Evolutionary conservation across 2,888 invertebrate genomes (phyloP).

Genomic region (Pollenia labialis): DNA sequence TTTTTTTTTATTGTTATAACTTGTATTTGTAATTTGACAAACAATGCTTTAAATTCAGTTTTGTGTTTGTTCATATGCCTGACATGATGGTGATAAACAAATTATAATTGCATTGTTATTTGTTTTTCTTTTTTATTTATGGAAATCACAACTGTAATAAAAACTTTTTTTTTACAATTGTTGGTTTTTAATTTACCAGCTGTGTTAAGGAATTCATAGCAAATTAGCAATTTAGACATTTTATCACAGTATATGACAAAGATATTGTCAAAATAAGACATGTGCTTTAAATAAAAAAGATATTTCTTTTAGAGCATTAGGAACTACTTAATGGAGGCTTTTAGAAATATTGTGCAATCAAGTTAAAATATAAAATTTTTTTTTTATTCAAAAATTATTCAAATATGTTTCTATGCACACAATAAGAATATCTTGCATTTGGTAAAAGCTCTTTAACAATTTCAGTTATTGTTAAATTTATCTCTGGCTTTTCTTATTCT

Average conservation of each 20-base stretch:
- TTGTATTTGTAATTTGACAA: slow-evolving; percentile 49
- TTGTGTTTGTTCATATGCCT: slow-evolving; percentile 56
- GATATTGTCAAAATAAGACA: slow-evolving; percentile 49
- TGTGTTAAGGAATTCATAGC: slow-evolving; percentile 25
- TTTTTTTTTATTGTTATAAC: slow-evolving; percentile 10
- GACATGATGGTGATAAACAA: slow-evolving; percentile 58
- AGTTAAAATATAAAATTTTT: background rate
- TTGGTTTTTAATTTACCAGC: slow-evolving; percentile 34
- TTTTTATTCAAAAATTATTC: background rate
- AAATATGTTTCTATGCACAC: no score
- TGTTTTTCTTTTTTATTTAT: slow-evolving; percentile 10
- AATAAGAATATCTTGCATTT: no score
- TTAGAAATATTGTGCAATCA: background rate
- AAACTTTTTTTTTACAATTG: background rate
- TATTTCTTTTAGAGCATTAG: background rate
- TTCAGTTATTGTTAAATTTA: no score
- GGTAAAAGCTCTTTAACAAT: no score
- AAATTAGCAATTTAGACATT: slow-evolving; percentile 43
- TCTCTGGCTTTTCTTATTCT: no score
- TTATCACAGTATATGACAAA: slow-evolving; percentile 50
- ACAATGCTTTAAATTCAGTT: slow-evolving; percentile 44
- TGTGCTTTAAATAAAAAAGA: slow-evolving; percentile 6
- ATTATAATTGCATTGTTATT: slow-evolving; percentile 56
- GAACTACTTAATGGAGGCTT: slow-evolving; percentile 1
- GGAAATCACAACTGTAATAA: slow-evolving; percentile 3